Conservation (phyloP, 1,140 invertebrate species). For the Dreissena rostriformis region DNA sequence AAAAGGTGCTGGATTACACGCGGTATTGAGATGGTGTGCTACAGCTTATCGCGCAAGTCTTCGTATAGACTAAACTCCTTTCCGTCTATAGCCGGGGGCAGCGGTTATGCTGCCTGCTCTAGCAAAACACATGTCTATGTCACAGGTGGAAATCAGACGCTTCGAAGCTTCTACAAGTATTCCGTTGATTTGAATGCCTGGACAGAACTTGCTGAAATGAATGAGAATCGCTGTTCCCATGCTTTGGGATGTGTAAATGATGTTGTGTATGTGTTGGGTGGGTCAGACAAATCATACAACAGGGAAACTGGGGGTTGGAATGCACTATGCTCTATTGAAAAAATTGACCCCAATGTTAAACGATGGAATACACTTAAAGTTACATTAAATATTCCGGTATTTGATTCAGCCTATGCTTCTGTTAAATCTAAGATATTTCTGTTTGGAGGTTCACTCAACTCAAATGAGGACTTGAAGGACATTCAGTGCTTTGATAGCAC, state of each 20-base stretch:
- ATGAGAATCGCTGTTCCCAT: slow-evolving; percentile 19
- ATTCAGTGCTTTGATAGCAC: slow-evolving; percentile 51
- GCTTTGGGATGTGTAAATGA: slow-evolving; percentile 25
- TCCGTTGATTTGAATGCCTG: slow-evolving; percentile 26
- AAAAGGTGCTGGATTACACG: slow-evolving; percentile 24
- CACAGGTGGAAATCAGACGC: slow-evolving; percentile 20
- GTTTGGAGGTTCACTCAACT: slow-evolving; percentile 41
- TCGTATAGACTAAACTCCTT: slow-evolving; percentile 29
- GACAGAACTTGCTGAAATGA: slow-evolving; percentile 28
- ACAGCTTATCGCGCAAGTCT: slow-evolving; percentile 29
- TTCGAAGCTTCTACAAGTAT: slow-evolving; percentile 21
- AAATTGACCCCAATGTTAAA: slow-evolving; percentile 16
- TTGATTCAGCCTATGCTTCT: slow-evolving; percentile 43
- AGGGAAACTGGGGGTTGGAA: neutral
- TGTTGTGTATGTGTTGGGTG: slow-evolving; percentile 48
- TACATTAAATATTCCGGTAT: slow-evolving; percentile 33
- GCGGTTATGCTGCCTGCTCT: slow-evolving; percentile 30
- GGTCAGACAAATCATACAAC: slow-evolving; percentile 13
- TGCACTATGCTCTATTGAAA: slow-evolving; percentile 34
- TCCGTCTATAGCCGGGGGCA: slow-evolving; percentile 19
- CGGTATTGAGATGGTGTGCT: slow-evolving; percentile 35
- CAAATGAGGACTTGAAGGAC: slow-evolving; percentile 37
- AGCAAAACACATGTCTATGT: slow-evolving; percentile 28
- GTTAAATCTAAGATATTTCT: slow-evolving; percentile 41
- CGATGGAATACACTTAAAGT: slow-evolving; percentile 13